These are phyloP conservation scores for Picathartes gymnocephalus DNA, from an alignment of 2,113 vertebrate genomes.

Conservation along the genomic window DNA sequence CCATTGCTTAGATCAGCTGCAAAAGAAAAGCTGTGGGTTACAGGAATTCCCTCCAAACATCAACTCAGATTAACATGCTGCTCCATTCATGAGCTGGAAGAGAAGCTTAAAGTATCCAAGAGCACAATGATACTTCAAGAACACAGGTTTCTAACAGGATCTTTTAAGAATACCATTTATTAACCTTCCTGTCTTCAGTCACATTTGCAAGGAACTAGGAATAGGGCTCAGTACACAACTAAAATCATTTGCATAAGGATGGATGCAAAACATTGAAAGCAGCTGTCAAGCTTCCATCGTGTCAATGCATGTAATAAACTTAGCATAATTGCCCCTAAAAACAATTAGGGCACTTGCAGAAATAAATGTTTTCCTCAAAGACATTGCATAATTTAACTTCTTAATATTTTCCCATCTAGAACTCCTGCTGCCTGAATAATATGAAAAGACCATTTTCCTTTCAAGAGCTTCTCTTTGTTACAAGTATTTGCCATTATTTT, in stretches of 20 bases:
- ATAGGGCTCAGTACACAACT: not conserved
- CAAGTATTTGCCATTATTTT: not conserved
- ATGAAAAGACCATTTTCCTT: not conserved
- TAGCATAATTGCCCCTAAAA: not conserved
- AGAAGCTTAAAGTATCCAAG: not conserved
- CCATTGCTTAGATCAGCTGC: constrained; percentile 93
- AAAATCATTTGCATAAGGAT: not conserved
- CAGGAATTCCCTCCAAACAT: not conserved
- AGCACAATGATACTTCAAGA: not conserved
- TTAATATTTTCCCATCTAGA: not conserved
- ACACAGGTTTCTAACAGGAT: not conserved
- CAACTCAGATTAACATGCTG: not conserved
- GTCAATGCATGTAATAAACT: not conserved
- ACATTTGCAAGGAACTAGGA: not conserved
- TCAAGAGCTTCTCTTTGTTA: not conserved
- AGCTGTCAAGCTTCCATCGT: not conserved
- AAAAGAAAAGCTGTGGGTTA: constrained; percentile 44
- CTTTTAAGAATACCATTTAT: not conserved
- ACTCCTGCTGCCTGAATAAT: not conserved
- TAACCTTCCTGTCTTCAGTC: not conserved
- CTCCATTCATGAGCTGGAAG: not conserved
- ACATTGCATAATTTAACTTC: not conserved
- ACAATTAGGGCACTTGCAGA: not conserved
- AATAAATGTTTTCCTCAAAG: not conserved
- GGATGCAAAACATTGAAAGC: not conserved